These are phyloP conservation scores for Lampris incognitus DNA, from an alignment of 2,113 vertebrate species.

Conservation along the genomic window DNA sequence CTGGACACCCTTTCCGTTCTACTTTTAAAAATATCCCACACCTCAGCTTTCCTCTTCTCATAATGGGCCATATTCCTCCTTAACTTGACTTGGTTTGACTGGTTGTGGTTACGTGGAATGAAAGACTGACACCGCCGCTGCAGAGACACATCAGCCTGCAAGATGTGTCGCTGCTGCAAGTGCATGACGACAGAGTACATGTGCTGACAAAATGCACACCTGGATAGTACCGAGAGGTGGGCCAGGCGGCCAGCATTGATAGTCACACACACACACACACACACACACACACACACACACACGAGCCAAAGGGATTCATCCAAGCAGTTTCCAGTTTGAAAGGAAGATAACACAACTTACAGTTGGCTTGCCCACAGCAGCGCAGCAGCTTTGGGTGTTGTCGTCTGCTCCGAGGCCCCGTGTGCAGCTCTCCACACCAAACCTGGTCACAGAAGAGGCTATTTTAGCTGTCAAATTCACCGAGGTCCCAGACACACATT, in stretches of 20 bases:
- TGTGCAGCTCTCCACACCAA: constrained; percentile 54
- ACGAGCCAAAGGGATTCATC: not conserved
- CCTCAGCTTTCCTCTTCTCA: no score
- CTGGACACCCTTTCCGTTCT: no score
- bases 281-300: not conserved
- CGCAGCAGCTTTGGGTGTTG: constrained; percentile 53
- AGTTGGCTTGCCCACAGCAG: constrained; percentile 71
- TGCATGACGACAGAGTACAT: constrained; percentile 4
- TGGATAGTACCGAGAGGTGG: constrained; percentile 4
- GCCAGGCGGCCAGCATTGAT: not conserved
- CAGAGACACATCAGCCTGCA: constrained; percentile 17
- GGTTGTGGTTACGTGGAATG: constrained; percentile 41
- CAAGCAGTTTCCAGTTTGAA: not conserved
- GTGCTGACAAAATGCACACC: not conserved
- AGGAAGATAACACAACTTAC: constrained; percentile 61
- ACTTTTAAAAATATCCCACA: no score
- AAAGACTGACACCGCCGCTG: constrained; percentile 10
- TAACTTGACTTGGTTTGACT: constrained; percentile 23
- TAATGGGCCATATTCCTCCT: no score
- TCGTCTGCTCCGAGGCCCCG: constrained; percentile 39
- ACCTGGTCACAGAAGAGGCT: constrained; percentile 61
- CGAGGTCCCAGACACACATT: not conserved
- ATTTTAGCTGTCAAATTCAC: not conserved
- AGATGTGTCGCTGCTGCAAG: constrained; percentile 11
- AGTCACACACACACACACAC: not conserved